These are phyloP conservation scores for Apis florea DNA, from an alignment of 1,140 invertebrate species.

Conservation along the genomic window DNA sequence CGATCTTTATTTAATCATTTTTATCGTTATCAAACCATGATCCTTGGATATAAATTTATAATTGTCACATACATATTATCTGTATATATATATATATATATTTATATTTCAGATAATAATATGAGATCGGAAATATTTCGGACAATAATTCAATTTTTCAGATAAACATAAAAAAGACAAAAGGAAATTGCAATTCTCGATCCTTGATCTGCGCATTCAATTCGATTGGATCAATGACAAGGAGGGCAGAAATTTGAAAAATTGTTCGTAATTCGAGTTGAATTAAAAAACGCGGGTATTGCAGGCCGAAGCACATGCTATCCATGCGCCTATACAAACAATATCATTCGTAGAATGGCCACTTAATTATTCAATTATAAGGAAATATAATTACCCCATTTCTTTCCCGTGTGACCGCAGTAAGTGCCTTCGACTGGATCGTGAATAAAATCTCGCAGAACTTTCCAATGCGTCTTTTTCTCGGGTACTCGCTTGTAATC, in stretches of 20 bases:
- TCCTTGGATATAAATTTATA: no score
- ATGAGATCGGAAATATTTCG: neutral
- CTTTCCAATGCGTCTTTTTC: conserved; percentile 81
- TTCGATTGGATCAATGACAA: neutral
- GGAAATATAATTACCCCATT: conserved; percentile 84
- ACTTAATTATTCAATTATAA: neutral
- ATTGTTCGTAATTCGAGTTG: neutral
- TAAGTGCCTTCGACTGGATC: conserved; percentile 85
- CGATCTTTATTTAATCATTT: neutral
- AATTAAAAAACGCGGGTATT: neutral
- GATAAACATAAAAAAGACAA: neutral
- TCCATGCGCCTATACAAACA: conserved; percentile 1
- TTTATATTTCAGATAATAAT: neutral
- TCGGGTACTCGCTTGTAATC: conserved; percentile 80
- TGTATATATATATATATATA: no score
- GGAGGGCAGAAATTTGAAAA: neutral
- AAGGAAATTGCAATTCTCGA: conserved; percentile 25
- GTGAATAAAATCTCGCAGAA: conserved; percentile 83
- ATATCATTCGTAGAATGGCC: neutral
- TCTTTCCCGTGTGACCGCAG: conserved; percentile 84
- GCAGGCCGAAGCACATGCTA: conserved; percentile 6
- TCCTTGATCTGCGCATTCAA: conserved; percentile 21
- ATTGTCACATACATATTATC: no score
- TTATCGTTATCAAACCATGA: no score
- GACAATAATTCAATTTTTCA: neutral